Conservation (phyloP, 1,140 invertebrate genomes). For the Bombus difficillimus region DNA sequence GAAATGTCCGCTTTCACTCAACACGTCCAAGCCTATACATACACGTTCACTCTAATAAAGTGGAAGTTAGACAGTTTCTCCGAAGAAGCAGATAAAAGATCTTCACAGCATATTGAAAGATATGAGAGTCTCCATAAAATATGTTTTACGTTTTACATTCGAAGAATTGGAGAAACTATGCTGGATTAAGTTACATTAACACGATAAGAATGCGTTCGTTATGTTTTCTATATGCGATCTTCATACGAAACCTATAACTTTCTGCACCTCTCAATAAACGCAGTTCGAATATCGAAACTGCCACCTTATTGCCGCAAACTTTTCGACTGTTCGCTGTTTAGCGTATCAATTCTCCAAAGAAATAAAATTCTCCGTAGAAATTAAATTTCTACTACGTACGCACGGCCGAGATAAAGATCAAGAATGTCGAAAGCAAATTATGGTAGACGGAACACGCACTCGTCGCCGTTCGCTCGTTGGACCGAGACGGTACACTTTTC, state of each 20-base stretch:
- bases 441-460: not conserved
- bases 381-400: not conserved
- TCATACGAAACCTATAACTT: too few relatives aligned
- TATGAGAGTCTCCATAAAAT: not conserved
- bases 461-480: not conserved
- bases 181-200: too few relatives aligned
- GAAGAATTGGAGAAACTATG: too few relatives aligned
- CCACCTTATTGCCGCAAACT: too few relatives aligned
- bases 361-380: not conserved
- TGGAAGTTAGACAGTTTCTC: not conserved
- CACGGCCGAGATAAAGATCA: not conserved
- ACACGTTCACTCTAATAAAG: not conserved
- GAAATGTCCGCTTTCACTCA: slow-evolving; percentile 6
- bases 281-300: too few relatives aligned
- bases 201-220: too few relatives aligned
- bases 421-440: not conserved
- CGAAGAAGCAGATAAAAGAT: not conserved
- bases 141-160: not conserved
- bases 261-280: too few relatives aligned
- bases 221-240: too few relatives aligned
- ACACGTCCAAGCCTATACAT: not conserved
- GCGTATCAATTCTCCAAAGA: not conserved
- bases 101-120: not conserved
- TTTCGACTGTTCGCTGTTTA: not conserved
- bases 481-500: slow-evolving; percentile 31